These are phyloP conservation scores for Scaptomyza polygonia DNA, from an alignment of 2,888 invertebrate genomes.

Conservation along the genomic window DNA sequence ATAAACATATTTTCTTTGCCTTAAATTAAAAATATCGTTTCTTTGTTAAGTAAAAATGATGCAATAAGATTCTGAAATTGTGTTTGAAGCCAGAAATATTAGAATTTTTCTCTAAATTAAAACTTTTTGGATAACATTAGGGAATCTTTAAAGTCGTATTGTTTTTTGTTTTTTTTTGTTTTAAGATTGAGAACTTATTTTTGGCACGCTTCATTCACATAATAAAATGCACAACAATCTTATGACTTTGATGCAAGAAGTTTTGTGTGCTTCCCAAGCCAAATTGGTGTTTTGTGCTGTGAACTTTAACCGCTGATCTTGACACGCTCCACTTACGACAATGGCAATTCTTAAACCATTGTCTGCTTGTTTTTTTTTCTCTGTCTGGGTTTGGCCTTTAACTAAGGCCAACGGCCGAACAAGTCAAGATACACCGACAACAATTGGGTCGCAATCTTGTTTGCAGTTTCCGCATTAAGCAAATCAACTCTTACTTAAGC, in stretches of 20 bases:
- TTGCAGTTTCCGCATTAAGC: conserved; percentile 3
- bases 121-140: no score
- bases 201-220: conserved; percentile 1
- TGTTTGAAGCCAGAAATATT: background rate
- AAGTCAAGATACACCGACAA: background rate
- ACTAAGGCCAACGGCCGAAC: background rate
- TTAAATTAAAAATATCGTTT: no score
- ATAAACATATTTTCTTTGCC: no score
- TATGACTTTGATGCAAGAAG: background rate
- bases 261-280: background rate
- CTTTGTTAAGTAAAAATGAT: no score
- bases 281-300: conserved; percentile 11
- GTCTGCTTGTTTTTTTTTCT: background rate
- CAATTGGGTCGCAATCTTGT: background rate
- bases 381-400: background rate
- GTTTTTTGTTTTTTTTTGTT: no score
- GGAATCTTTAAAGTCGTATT: background rate
- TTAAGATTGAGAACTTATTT: no score
- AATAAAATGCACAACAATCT: conserved; percentile 7
- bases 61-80: no score
- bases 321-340: conserved; percentile 40
- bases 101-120: no score
- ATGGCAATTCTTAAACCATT: conserved; percentile 25
- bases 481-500: background rate
- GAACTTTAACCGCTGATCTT: conserved; percentile 43